Evolutionary conservation across 92 coral and sea anemone species (phyloP), one percentile per base, ranked within the genome.

Genomic region (Scolanthus callimorphus): DNA sequence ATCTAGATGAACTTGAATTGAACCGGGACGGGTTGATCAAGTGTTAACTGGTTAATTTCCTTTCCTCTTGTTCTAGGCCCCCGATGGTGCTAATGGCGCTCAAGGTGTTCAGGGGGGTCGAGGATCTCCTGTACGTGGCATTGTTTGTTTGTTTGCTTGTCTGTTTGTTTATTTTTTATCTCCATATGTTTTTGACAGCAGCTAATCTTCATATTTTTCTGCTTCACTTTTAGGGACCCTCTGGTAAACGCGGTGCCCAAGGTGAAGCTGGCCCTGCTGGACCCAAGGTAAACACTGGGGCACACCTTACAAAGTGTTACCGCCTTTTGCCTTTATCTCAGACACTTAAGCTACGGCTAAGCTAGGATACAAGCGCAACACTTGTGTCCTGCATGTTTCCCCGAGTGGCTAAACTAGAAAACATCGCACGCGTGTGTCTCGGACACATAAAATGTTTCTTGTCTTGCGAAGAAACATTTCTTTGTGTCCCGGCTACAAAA

Each of bases 211-310:
- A 34, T 34, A 15, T 34, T 34, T 34, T 34, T 6, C n/a, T n/a
- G n/a, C n/a, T n/a, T n/a, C n/a, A n/a, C n/a, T 34, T 34, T 15
- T 15, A 34, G 41, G 41, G 41, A 34, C 41, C 41, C 15, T 6
- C 8, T 6, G 41, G 41, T 34, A 6, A 6, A 34, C 41, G 15
- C 1, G 75, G 75, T 27, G 64, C 75, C 28, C 56, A 51, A 6
- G 89, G 89, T 4, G 21, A 31, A 6, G 17, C 64, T 28, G 89
- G 89, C 1, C 52, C 67, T 0, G 17, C 64, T 4, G 95, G 95
- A 64, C 39, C 66, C 8, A 60, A 51, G 60, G 95, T 68, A 59
- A 24, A 51, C 3, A 15, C 19, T 31, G 20, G 3, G 31, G 4
- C n/a, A n/a, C n/a, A n/a, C n/a, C n/a, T n/a, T n/a, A 34, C 6